phyloP scores from a whole-genome alignment of 2,797 vertebrate species.

The Lemur catta region DNA sequence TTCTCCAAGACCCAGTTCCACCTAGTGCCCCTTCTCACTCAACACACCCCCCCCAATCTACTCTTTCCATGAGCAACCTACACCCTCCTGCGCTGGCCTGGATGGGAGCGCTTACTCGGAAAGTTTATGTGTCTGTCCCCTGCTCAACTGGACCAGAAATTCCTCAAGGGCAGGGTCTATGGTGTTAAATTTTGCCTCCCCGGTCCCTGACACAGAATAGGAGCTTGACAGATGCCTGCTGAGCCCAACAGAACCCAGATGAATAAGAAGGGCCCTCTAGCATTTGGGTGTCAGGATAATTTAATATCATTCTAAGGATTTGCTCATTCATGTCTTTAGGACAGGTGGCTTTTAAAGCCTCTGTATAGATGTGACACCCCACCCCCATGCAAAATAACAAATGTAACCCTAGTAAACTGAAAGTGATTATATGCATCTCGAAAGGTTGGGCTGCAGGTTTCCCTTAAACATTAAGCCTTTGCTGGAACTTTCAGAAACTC shows the following conservation, averaged over 20 bases:
- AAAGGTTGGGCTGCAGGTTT: not conserved
- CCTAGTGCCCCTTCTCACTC: not conserved
- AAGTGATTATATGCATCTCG: constrained; percentile 9
- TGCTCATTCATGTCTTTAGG: not conserved
- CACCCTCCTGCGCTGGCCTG: not conserved
- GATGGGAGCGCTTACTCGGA: fast-evolving
- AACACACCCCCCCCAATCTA: not conserved
- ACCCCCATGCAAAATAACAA: not conserved
- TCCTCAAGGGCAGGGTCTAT: not conserved
- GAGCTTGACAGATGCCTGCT: not conserved
- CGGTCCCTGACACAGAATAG: not conserved
- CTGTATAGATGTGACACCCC: not conserved
- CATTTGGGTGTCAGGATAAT: not conserved
- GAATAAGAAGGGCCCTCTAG: not conserved
- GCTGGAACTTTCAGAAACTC: constrained; percentile 51
- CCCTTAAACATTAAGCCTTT: constrained; percentile 68
- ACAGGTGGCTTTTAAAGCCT: not conserved
- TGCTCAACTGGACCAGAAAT: not conserved
- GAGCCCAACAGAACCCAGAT: not conserved
- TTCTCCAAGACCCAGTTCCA: not conserved
- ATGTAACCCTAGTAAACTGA: constrained; percentile 33
- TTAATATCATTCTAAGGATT: not conserved
- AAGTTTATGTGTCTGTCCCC: not conserved
- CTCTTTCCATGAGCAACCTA: not conserved
- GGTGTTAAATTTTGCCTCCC: not conserved